phyloP scores from a whole-genome alignment of 2,113 vertebrate genomes.

The Oriolus oriolus region DNA sequence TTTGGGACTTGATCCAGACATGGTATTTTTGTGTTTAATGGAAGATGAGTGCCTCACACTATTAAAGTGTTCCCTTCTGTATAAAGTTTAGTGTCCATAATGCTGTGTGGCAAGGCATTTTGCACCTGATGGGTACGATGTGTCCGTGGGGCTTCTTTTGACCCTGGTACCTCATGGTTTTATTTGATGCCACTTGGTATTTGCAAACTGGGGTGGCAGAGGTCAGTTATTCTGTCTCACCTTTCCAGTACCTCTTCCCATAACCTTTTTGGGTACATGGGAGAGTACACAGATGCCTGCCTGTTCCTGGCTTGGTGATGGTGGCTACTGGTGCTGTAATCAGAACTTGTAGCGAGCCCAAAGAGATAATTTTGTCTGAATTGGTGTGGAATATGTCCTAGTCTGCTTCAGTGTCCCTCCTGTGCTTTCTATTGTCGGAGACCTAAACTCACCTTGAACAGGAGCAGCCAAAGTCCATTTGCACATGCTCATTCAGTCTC shows the following conservation, averaged over 20 bases:
- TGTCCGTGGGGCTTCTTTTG: background rate
- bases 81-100: background rate
- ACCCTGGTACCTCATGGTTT: background rate
- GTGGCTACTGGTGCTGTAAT: background rate
- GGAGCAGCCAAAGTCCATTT: background rate
- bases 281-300: background rate
- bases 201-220: background rate
- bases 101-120: background rate
- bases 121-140: background rate
- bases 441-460: background rate
- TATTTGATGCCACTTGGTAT: background rate
- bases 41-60: background rate
- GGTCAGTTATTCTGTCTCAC: background rate
- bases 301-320: background rate
- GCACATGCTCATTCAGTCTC: background rate
- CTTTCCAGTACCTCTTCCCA: background rate
- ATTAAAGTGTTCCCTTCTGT: background rate
- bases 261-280: background rate
- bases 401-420: background rate
- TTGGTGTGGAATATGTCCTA: background rate
- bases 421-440: background rate
- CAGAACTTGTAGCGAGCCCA: background rate
- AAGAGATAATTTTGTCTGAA: background rate
- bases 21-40: background rate
- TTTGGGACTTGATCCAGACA: background rate